Evolutionary conservation across 2,797 vertebrate genomes (phyloP).

Genomic region (Hippopotamyrus pictus): DNA sequence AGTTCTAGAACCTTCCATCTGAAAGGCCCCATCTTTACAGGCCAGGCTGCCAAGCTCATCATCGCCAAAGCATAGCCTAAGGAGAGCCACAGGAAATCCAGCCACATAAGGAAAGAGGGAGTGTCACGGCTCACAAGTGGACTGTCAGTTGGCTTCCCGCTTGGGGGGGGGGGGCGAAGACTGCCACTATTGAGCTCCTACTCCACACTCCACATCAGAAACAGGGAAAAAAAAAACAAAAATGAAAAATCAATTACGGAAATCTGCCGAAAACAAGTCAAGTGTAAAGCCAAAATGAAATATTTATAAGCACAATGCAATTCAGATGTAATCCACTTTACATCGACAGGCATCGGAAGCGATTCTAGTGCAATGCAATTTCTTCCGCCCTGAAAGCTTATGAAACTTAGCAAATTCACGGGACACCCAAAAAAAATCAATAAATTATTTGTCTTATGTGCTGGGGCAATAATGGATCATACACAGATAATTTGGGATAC

Average conservation of each 20-base stretch:
- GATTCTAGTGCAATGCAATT: not conserved
- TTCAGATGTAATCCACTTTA: slow-evolving; percentile 14
- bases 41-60: not conserved
- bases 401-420: not conserved
- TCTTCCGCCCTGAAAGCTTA: not conserved
- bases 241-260: slow-evolving; percentile 9
- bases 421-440: slow-evolving; percentile 3
- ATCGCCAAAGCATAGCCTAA: not conserved
- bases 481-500: slow-evolving; percentile 5
- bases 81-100: not conserved
- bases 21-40: not conserved
- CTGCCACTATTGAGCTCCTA: not conserved
- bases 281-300: not conserved
- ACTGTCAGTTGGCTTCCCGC: not conserved
- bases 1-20: not conserved
- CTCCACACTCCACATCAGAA: not conserved
- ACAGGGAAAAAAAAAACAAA: not conserved
- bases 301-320: slow-evolving; percentile 15
- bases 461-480: slow-evolving; percentile 9
- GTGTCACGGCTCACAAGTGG: not conserved
- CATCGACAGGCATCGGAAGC: slow-evolving; percentile 2
- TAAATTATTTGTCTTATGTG: slow-evolving; percentile 10
- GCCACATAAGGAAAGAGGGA: not conserved
- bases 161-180: not conserved
- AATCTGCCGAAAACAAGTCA: not conserved